phyloP scores from a whole-genome alignment of 2,797 vertebrate species.

The Danio choprae region DNA sequence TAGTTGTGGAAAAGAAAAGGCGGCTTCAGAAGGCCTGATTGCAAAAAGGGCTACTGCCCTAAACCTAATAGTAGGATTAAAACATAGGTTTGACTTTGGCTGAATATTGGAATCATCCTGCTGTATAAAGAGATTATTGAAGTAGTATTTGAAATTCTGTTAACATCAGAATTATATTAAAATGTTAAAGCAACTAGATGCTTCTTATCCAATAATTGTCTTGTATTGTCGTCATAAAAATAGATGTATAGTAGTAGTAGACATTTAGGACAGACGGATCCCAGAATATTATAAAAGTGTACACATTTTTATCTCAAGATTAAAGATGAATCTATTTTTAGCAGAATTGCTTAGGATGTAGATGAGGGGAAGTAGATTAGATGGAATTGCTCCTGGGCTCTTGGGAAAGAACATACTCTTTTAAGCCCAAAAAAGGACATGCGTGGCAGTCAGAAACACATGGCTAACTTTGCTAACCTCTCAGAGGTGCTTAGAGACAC shows the following conservation, averaged over 20 bases:
- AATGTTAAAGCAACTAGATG: background rate
- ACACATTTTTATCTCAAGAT: slow-evolving; percentile 54
- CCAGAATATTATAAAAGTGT: slow-evolving; percentile 42
- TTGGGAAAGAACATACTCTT: slow-evolving; percentile 54
- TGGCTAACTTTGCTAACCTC: slow-evolving; percentile 43
- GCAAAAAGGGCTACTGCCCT: slow-evolving; percentile 32
- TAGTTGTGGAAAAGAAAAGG: slow-evolving; percentile 27
- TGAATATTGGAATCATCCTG: slow-evolving; percentile 3
- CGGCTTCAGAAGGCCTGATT: slow-evolving; percentile 28
- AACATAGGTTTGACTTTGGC: slow-evolving; percentile 37
- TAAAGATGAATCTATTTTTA: slow-evolving; percentile 57
- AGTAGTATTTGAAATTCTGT: background rate
- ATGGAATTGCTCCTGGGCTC: slow-evolving; percentile 53
- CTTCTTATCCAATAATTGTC: background rate
- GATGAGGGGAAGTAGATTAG: slow-evolving; percentile 61
- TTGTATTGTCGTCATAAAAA: slow-evolving; percentile 23
- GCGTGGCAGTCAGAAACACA: slow-evolving; percentile 45
- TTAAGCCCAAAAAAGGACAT: slow-evolving; percentile 63
- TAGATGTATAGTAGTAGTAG: slow-evolving; percentile 18
- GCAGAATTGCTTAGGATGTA: slow-evolving; percentile 47
- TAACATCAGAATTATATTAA: background rate
- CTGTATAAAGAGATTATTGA: slow-evolving; percentile 7
- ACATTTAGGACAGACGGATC: slow-evolving; percentile 24
- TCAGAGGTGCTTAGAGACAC: slow-evolving; percentile 32
- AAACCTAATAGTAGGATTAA: slow-evolving; percentile 43